Conservation (phyloP, 2,113 vertebrate genomes). For the Balaenoptera acutorostrata region DNA sequence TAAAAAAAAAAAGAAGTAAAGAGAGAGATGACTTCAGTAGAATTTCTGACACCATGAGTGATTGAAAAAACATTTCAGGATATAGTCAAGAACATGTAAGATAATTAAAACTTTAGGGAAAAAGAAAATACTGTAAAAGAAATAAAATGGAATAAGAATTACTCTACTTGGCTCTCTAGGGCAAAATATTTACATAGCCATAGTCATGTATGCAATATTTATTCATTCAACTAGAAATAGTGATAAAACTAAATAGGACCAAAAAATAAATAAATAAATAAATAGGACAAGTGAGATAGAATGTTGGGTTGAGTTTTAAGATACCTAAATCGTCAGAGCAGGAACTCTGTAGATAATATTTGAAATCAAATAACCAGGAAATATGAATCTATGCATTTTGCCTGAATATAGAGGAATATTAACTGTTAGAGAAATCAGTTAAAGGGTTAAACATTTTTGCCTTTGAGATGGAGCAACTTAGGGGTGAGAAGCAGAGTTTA, state of each 20-base stretch:
- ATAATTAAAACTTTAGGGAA: neutral
- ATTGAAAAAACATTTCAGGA: neutral
- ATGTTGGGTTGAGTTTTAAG: neutral
- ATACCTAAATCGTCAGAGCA: neutral
- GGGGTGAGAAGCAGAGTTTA: neutral
- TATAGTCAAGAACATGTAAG: neutral
- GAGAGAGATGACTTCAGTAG: neutral
- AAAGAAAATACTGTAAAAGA: neutral
- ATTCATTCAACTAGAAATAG: neutral
- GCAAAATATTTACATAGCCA: neutral
- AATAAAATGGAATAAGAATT: neutral
- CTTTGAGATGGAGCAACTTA: neutral
- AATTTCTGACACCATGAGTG: neutral
- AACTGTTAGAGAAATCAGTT: neutral
- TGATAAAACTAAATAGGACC: neutral
- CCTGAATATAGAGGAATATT: neutral
- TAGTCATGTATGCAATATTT: neutral
- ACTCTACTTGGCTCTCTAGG: neutral
- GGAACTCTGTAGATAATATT: neutral
- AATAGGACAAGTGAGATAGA: neutral
- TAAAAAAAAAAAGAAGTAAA: neutral
- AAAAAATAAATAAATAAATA: too few relatives aligned
- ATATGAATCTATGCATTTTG: neutral
- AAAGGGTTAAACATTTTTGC: neutral
- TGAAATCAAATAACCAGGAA: neutral